Conservation (phyloP, 2,797 vertebrate genomes). For the Xiphophorus birchmanni region DNA sequence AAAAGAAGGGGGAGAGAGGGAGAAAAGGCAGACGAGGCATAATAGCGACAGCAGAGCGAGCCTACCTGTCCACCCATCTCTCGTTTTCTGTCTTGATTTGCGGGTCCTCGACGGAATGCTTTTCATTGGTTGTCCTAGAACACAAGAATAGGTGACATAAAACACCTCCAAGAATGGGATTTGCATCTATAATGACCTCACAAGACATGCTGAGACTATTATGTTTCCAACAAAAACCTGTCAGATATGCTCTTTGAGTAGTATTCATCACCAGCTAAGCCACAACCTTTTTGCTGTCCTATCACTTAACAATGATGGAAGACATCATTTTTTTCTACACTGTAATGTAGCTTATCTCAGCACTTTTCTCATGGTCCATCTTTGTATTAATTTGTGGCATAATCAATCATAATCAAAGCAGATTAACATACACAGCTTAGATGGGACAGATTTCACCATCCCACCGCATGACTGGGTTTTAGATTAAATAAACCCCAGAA, state of each 20-base stretch:
- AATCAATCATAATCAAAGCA: constrained; percentile 13
- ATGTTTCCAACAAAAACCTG: constrained; percentile 67
- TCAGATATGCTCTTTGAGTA: constrained; percentile 44
- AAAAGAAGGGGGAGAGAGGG: constrained; percentile 22
- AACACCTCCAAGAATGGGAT: constrained; percentile 74
- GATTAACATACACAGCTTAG: background rate
- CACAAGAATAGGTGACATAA: constrained; percentile 80
- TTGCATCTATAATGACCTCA: constrained; percentile 77
- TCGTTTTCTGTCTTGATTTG: constrained; percentile 77
- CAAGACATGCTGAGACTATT: constrained; percentile 62
- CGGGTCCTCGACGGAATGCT: constrained; percentile 64
- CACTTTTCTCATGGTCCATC: constrained; percentile 9
- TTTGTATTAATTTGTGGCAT: constrained; percentile 10
- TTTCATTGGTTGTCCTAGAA: constrained; percentile 50
- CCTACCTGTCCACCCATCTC: constrained; percentile 76
- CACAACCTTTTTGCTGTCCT: constrained; percentile 24
- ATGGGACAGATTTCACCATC: background rate
- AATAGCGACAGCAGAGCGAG: constrained; percentile 57
- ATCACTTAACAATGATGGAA: constrained; percentile 39
- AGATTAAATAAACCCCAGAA: constrained; percentile 25
- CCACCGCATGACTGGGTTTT: constrained; percentile 16
- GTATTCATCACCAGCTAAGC: constrained; percentile 66
- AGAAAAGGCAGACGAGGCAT: constrained; percentile 44
- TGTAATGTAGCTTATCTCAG: constrained; percentile 1
- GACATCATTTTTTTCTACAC: constrained; percentile 24